Evolutionary conservation across 2,797 vertebrate genomes (phyloP).

Genomic region (Babyrousa celebensis): DNA sequence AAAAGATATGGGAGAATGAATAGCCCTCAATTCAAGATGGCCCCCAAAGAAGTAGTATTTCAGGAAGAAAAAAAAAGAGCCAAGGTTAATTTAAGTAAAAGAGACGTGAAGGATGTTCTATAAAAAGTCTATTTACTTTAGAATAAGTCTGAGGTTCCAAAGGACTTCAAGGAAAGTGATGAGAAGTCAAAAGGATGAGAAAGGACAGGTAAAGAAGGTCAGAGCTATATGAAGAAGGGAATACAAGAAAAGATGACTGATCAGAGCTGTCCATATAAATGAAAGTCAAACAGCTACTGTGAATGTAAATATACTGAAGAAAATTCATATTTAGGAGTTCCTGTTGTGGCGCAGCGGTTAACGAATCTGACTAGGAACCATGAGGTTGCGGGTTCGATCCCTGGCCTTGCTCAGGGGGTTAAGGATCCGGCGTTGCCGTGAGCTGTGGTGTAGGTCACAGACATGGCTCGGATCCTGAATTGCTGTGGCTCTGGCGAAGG

Average conservation of each 20-base stretch:
- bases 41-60: not conserved
- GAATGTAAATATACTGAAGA: not conserved
- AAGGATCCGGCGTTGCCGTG: too few species aligned
- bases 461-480: too few species aligned
- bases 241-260: not conserved
- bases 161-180: not conserved
- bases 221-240: not conserved
- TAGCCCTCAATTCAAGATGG: not conserved
- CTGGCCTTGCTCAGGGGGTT: too few species aligned
- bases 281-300: not conserved
- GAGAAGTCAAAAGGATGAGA: not conserved
- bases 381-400: too few species aligned
- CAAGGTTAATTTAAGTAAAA: not conserved
- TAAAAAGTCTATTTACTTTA: not conserved
- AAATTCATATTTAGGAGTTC: too few species aligned
- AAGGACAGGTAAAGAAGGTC: not conserved
- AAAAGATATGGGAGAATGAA: not conserved
- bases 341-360: too few species aligned
- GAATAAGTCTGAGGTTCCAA: slow-evolving; percentile 17
- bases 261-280: not conserved
- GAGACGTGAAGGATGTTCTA: not conserved
- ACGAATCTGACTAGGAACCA: too few species aligned
- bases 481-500: too few species aligned
- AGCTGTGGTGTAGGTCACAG: too few species aligned
- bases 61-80: not conserved